Percentiles rank a stretch among this genome's conserved stretches.
Conservation (phyloP, 2,113 vertebrate genomes). For the Todiramphus saurophagus region DNA sequence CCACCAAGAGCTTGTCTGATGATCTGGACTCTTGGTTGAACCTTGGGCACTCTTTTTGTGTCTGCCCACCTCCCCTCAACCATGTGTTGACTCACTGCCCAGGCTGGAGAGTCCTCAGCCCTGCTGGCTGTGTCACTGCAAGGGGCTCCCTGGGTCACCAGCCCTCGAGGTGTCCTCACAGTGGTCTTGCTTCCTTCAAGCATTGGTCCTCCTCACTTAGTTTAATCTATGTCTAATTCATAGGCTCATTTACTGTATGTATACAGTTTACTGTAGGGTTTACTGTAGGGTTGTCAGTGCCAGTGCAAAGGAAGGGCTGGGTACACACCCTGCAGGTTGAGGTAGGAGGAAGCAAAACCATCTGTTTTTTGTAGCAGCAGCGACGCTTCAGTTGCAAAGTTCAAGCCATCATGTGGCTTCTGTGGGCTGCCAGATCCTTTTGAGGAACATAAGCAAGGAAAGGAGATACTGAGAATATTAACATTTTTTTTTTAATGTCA, state of each 20-base stretch:
- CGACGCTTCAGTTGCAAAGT: not conserved
- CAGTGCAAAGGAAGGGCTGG: not conserved
- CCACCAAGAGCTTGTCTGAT: not conserved
- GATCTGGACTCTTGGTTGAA: not conserved
- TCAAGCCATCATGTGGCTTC: slow-evolving; percentile 43
- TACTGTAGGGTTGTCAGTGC: not conserved
- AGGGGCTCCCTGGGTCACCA: not conserved
- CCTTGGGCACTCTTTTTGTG: not conserved
- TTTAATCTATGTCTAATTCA: not conserved
- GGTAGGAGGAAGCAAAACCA: not conserved
- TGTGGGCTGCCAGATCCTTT: not conserved
- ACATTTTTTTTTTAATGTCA: slow-evolving; percentile 44
- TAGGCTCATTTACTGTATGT: not conserved
- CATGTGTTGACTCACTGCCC: not conserved
- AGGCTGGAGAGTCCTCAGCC: not conserved
- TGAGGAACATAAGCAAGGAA: not conserved
- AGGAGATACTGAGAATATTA: not conserved
- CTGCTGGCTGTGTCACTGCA: not conserved
- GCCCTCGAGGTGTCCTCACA: not conserved
- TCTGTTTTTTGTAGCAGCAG: not conserved
- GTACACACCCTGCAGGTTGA: not conserved
- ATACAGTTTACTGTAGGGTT: not conserved
- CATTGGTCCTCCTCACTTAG: not conserved
- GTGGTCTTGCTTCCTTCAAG: not conserved
- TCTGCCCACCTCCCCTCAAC: not conserved